Base-by-base conservation (phyloP, 2,888 invertebrate genomes). In the Euplagia quadripunctaria region DNA sequence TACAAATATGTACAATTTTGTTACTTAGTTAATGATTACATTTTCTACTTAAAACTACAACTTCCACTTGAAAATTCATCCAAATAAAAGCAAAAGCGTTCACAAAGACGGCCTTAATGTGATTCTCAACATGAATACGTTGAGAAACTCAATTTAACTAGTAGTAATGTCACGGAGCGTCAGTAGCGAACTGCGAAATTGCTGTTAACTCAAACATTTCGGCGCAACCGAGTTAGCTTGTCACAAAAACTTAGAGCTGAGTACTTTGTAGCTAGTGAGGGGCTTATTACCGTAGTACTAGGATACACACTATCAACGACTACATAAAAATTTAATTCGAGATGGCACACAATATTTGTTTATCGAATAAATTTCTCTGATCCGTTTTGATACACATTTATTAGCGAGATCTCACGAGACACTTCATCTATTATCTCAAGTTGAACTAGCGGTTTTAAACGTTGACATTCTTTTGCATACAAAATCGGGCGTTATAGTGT, bases 211-310 rank as follows among this genome's bases (percentile, higher is more conserved):
- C 88, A 89, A 89, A 89, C 88, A 89, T 90, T 91, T 89, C 87
- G 84, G 84, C 79, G 82, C 76, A 86, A 87, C 84, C 82, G 85
- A 93, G 92, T 92, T 90, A 87, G 88, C 89, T 88, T 92, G 92
- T 94, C 93, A 90, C 91, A 92, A 92, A 92, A 94, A 93, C 92
- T 93, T 94, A 89, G 83, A 84, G 85, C 80, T 77, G 70, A 65
- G 68, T 65, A 81, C 84, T 80, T 77, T 71, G 74, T 68, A 79
- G 79, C 76, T 73, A 76, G 78, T 70, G 74, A 74, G 75, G 64
- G n/a, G 55, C 5, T 16, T 76, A 84, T 82, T 83, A 72, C 67
- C 58, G 17, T 17, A 76, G 49, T 43, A 11, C 0, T 77, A 42
- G 83, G 83, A 78, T 31, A 78, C 69, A 67, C 31, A 42, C 43